These are phyloP conservation scores for Solen grandis DNA, from an alignment of 1,140 invertebrate genomes.

Conservation along the genomic window DNA sequence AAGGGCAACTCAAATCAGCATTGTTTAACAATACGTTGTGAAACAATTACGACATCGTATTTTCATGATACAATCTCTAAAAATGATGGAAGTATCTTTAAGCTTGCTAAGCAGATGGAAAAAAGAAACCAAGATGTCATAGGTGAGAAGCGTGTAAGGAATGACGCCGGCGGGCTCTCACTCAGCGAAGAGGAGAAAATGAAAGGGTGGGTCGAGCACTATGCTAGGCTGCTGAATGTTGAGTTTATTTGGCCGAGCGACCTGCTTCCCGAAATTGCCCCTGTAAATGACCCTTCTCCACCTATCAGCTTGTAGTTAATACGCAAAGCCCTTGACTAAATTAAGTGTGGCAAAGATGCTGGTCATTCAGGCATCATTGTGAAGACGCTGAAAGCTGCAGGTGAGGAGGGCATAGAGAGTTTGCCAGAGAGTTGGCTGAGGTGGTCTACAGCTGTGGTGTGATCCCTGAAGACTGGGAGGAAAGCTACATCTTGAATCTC, in stretches of 20 bases:
- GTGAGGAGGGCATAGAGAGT: conserved; percentile 16
- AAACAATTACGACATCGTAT: no score
- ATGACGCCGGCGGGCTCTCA: no score
- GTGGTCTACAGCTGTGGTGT: conserved; percentile 10
- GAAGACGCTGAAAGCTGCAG: conserved; percentile 45
- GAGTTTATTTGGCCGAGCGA: conserved; percentile 30
- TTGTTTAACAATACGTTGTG: no score
- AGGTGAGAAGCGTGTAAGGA: no score
- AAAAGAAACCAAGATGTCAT: no score
- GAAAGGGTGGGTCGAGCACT: conserved; percentile 24
- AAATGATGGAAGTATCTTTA: conserved; percentile 27
- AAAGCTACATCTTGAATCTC: no score
- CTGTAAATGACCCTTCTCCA: conserved; percentile 11
- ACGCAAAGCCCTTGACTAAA: conserved; percentile 5
- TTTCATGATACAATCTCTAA: no score
- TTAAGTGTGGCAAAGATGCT: conserved; percentile 28
- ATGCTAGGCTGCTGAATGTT: conserved; percentile 22
- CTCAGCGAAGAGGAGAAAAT: conserved; percentile 21
- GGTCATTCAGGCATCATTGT: conserved; percentile 20
- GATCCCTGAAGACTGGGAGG: conserved; percentile 38
- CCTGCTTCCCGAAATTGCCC: conserved; percentile 22
- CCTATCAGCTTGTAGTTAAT: conserved; percentile 7
- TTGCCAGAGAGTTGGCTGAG: conserved; percentile 21
- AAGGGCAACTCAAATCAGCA: no score
- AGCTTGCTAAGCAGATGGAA: no score